phyloP scores from a whole-genome alignment of 1,140 invertebrate species.

The Dufourea novaeangliae region DNA sequence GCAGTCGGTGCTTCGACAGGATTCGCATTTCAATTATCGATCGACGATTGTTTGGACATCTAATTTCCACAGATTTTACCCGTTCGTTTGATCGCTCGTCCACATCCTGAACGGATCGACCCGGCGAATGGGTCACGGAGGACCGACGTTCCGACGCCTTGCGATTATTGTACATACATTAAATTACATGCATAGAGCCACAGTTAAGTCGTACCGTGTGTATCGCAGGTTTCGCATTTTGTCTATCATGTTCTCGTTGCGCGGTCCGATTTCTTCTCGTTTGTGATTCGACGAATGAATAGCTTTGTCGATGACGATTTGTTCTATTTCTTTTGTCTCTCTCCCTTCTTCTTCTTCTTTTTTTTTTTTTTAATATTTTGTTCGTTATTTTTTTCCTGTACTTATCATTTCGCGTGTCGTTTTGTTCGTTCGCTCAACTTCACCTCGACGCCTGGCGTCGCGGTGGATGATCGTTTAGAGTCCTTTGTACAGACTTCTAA shows the following conservation, averaged over 20 bases:
- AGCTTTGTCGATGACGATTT: not conserved
- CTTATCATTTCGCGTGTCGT: not conserved
- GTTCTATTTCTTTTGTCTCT: not conserved
- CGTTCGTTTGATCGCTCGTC: no score
- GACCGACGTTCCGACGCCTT: constrained; percentile 20
- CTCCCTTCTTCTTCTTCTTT: not conserved
- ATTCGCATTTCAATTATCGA: no score
- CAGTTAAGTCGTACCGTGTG: constrained; percentile 21
- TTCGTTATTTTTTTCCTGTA: not conserved
- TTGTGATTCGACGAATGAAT: constrained; percentile 10
- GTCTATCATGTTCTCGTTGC: not conserved
- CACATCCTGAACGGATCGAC: no score
- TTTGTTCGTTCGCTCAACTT: constrained; percentile 23
- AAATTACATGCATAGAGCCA: constrained; percentile 53
- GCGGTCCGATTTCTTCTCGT: not conserved
- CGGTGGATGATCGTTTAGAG: constrained; percentile 61
- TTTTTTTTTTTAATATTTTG: not conserved
- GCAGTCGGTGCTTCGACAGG: no score
- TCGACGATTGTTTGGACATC: no score
- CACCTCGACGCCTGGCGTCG: constrained; percentile 54
- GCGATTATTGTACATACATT: constrained; percentile 65
- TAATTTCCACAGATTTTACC: no score
- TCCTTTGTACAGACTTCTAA: constrained; percentile 61
- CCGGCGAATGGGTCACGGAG: not conserved
- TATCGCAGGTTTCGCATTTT: no score